Base-by-base conservation (phyloP, 37 sponge, comb jelly and placozoan species). In the Ianthella basta region DNA sequence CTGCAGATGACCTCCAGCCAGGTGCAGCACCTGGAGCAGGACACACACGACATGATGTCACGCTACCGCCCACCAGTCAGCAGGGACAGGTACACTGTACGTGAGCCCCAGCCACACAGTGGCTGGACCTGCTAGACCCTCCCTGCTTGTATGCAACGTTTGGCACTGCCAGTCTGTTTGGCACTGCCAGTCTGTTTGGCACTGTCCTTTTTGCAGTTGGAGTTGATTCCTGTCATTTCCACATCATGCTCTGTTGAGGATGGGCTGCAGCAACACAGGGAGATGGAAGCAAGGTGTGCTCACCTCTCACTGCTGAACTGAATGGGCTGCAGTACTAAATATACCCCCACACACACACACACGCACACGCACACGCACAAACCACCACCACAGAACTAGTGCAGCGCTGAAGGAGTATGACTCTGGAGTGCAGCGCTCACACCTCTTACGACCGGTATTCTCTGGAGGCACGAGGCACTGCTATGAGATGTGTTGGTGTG, bases 401-500 rank as follows among this genome's bases (percentile, higher is more conserved):
- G 34, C 29, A 35, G 70, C 70, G 27, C 21, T 75, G n/a, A 36
- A 41, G 44, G 78, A 75, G 78, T 50, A 75, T 50, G 50, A 75
- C 25, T 30, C 24, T 19, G 54, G 53, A 13, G 78, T 39, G 12
- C 6, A 32, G n/a, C 44, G n/a, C 6, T 3, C 20, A 19, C 33
- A 75, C 78, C 24, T 75, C 24, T 12, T 30, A 30, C 70, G 34
- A 33, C 70, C 29, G 29, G 35, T 30, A 6, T 18, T 32, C 34
- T 35, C 70, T 1, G 35, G 34, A 29, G 4, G 12, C 18, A 30
- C 34, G 4, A 33, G 6, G 10, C 18, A 69, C 34, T 16, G 27
- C 10, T 69, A 69, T 33, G 18, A 69, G 55, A 25, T 36, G 27
- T 91, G 92, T 77, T 91, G 92, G 92, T 91, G 92, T 85, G 90